phyloP scores from a whole-genome alignment of 2,888 invertebrate species.

The Crossocerus cetratus region DNA sequence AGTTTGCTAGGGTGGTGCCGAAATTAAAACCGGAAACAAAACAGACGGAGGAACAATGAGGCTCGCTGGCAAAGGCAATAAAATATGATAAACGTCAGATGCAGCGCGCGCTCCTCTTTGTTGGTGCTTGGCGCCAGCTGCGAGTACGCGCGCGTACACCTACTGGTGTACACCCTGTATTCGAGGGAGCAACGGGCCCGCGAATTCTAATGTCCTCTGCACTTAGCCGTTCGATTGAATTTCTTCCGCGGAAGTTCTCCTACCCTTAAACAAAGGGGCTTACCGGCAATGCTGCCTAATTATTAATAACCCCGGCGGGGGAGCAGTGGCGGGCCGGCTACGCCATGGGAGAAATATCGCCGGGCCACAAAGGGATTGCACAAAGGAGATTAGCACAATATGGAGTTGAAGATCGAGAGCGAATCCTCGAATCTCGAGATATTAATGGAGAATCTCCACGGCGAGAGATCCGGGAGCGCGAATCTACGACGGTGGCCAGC shows the following conservation, averaged over 20 bases:
- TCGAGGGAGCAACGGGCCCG: conserved; percentile 24
- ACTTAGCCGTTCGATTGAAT: conserved; percentile 51
- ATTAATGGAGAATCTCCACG: not conserved
- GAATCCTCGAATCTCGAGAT: not conserved
- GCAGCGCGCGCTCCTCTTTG: conserved; percentile 61
- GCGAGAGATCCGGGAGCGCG: no score
- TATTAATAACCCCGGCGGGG: conserved; percentile 7
- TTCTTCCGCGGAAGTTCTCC: conserved; percentile 52
- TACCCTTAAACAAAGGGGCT: conserved; percentile 31
- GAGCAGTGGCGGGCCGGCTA: conserved; percentile 6
- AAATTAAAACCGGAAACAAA: conserved; percentile 71
- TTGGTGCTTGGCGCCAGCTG: conserved; percentile 39
- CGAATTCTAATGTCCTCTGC: conserved; percentile 56
- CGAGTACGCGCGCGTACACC: no score
- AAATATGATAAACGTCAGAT: conserved; percentile 71
- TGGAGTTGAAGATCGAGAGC: not conserved
- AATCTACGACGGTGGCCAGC: no score
- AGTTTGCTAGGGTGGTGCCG: conserved; percentile 41
- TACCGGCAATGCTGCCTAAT: conserved; percentile 20
- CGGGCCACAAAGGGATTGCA: not conserved
- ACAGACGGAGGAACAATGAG: conserved; percentile 69
- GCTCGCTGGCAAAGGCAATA: conserved; percentile 67
- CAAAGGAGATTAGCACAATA: not conserved
- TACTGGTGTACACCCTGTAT: conserved; percentile 8
- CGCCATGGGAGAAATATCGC: not conserved